These are phyloP conservation scores for Stratiolaelaps scimitus DNA, from an alignment of 1,140 invertebrate species.

Conservation along the genomic window DNA sequence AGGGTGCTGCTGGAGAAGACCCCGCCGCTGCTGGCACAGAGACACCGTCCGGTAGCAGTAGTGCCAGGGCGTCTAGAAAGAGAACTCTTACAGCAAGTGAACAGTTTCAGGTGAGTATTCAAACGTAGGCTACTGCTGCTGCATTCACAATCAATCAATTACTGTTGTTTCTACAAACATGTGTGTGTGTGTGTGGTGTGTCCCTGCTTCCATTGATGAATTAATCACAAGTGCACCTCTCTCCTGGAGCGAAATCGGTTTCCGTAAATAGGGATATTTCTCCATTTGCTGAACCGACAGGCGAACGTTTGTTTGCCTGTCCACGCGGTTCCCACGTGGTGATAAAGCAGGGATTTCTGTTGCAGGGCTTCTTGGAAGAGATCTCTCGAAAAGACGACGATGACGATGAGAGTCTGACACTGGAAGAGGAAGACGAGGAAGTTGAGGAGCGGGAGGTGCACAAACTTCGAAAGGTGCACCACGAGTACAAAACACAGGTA, in stretches of 20 bases:
- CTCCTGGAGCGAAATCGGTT: no score
- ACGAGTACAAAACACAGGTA: constrained; percentile 33
- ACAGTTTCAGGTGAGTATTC: constrained; percentile 34
- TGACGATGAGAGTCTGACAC: constrained; percentile 30
- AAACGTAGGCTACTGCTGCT: constrained; percentile 1
- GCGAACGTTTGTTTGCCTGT: no score
- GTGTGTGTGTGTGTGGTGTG: constrained; percentile 33
- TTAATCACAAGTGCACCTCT: no score
- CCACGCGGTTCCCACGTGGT: no score
- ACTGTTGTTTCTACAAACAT: no score
- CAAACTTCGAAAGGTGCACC: constrained; percentile 30
- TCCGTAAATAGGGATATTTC: no score
- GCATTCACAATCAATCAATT: no score
- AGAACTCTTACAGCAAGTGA: constrained; percentile 34
- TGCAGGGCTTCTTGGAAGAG: constrained; percentile 35
- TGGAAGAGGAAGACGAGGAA: constrained; percentile 33
- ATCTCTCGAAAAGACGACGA: constrained; percentile 32
- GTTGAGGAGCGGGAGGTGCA: constrained; percentile 32
- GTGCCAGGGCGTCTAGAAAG: background rate
- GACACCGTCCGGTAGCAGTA: no score
- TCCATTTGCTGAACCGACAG: no score
- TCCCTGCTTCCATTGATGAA: no score
- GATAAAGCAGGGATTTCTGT: no score
- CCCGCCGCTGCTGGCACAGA: no score
- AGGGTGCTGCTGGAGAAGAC: background rate